A percentile compares a stretch with the other conserved stretches of the same genome.
phyloP scores from a whole-genome alignment of 2,888 invertebrate genomes.

The Fragum sueziense region DNA sequence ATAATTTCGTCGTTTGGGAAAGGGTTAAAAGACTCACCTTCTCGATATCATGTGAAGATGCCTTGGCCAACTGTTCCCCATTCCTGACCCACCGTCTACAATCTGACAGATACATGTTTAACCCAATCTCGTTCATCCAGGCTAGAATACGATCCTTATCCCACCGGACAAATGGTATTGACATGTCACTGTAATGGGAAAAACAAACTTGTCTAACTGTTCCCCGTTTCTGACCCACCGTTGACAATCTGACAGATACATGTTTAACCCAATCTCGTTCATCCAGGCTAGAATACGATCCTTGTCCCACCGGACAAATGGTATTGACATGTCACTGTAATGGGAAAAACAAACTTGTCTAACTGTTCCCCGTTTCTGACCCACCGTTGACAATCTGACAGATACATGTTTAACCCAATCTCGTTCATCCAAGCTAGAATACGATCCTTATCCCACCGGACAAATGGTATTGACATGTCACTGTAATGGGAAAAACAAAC shows the following conservation, averaged over 20 bases:
- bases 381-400: slow-evolving; percentile 91
- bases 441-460: slow-evolving; percentile 91
- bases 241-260: slow-evolving; percentile 90
- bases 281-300: slow-evolving; percentile 85
- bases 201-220: slow-evolving; percentile 88
- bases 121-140: slow-evolving; percentile 82
- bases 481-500: slow-evolving; percentile 82
- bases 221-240: slow-evolving; percentile 92
- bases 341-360: slow-evolving; percentile 83
- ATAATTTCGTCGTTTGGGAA: too few species aligned
- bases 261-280: slow-evolving; percentile 81
- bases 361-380: slow-evolving; percentile 91
- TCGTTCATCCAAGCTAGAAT: slow-evolving; percentile 81
- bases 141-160: slow-evolving; percentile 87
- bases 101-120: slow-evolving; percentile 88
- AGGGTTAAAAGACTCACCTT: slow-evolving; percentile 86
- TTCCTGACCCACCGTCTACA: slow-evolving; percentile 92
- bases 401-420: slow-evolving; percentile 85
- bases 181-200: slow-evolving; percentile 84
- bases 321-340: slow-evolving; percentile 86
- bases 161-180: slow-evolving; percentile 91
- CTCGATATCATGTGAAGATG: slow-evolving; percentile 92
- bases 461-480: slow-evolving; percentile 88
- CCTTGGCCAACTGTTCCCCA: slow-evolving; percentile 89
- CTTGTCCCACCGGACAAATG: slow-evolving; percentile 92